Percentiles rank a stretch among this genome's conserved stretches.
These are phyloP conservation scores for Mormyrus hasselquistii DNA, from an alignment of 2,797 vertebrate species.

Conservation along the genomic window DNA sequence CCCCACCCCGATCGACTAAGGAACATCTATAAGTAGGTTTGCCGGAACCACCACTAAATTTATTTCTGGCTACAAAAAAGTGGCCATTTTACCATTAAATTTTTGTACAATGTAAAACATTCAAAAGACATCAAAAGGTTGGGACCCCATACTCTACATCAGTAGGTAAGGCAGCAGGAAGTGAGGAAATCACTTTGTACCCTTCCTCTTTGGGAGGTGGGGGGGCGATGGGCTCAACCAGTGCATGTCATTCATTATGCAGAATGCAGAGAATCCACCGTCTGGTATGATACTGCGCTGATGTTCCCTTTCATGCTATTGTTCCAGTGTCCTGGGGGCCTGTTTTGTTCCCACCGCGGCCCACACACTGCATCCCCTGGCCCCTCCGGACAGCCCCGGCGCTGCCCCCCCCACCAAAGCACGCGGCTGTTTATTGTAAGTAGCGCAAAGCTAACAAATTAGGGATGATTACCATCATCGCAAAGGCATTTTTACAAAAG, in stretches of 20 bases:
- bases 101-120: neutral
- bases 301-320: neutral
- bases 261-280: neutral
- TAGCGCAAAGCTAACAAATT: slow-evolving; percentile 26
- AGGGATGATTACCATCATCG: slow-evolving; percentile 22
- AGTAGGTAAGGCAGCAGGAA: neutral
- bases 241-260: neutral
- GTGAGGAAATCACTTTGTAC: neutral
- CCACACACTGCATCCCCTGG: neutral
- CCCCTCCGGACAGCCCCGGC: neutral
- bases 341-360: neutral
- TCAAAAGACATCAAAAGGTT: neutral
- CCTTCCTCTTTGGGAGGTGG: neutral
- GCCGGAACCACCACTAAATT: neutral
- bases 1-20: neutral
- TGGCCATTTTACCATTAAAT: neutral
- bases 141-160: neutral
- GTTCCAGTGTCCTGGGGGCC: neutral
- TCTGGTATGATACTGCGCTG: neutral
- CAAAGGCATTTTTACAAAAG: slow-evolving; percentile 16
- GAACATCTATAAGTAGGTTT: neutral
- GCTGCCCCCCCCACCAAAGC: neutral
- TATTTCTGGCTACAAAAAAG: neutral
- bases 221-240: neutral
- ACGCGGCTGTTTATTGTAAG: slow-evolving; percentile 19